Evolutionary conservation across 2,797 vertebrate species (phyloP).

Genomic region (Gambelia wislizenii): DNA sequence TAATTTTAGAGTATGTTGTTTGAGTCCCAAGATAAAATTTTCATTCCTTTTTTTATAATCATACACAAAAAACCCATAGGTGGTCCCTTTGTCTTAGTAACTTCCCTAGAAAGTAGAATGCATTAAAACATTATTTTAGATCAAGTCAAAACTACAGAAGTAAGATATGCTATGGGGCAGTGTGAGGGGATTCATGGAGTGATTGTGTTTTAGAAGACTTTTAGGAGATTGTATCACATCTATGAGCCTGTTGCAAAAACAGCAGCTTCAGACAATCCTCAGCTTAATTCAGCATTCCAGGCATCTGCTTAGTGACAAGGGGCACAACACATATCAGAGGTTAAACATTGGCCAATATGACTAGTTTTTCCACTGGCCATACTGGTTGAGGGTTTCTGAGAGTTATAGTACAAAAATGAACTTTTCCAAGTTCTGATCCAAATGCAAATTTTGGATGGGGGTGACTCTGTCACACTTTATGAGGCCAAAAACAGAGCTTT

Average conservation of each 20-base stretch:
- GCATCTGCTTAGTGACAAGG: not conserved
- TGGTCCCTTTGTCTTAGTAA: not conserved
- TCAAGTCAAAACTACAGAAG: not conserved
- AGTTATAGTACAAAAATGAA: too few relatives aligned
- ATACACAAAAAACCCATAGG: not conserved
- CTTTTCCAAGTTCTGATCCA: too few relatives aligned
- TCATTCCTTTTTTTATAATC: not conserved
- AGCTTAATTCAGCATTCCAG: not conserved
- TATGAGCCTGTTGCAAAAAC: not conserved
- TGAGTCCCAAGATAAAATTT: not conserved
- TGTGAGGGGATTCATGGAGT: not conserved
- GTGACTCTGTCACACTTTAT: too few relatives aligned
- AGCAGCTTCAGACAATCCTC: not conserved
- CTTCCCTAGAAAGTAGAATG: not conserved
- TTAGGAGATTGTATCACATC: not conserved
- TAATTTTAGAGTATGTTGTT: constrained; percentile 14
- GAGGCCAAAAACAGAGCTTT: not conserved
- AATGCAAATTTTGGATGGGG: too few relatives aligned
- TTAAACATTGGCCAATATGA: too few relatives aligned
- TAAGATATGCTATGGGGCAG: not conserved
- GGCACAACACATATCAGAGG: not conserved
- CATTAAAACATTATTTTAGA: not conserved
- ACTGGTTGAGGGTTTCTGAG: too few relatives aligned
- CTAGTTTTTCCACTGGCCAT: too few relatives aligned
- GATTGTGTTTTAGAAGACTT: not conserved